phyloP scores from a whole-genome alignment of 2,113 vertebrate species.

The Sander lucioperca region DNA sequence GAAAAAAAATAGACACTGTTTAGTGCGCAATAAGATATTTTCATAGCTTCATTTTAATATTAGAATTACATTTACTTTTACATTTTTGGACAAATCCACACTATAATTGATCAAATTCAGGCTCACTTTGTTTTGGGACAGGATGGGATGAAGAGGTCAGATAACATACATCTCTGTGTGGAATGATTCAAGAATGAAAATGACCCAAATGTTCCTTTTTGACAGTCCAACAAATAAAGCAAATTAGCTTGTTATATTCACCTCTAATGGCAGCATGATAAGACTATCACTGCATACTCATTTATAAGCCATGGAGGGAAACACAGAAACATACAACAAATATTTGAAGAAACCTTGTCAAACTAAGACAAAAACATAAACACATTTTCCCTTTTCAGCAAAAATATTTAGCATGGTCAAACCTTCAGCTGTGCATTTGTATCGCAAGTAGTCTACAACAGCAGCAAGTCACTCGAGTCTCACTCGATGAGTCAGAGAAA shows the following conservation, averaged over 20 bases:
- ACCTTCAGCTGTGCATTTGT: slow-evolving; percentile 72
- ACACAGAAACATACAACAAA: slow-evolving; percentile 83
- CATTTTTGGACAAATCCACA: slow-evolving; percentile 84
- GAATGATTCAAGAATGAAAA: slow-evolving; percentile 68
- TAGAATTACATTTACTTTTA: slow-evolving; percentile 85
- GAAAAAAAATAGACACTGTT: slow-evolving; percentile 47
- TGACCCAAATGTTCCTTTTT: slow-evolving; percentile 54
- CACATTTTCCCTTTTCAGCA: slow-evolving; percentile 49
- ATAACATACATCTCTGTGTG: slow-evolving; percentile 64
- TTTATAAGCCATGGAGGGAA: slow-evolving; percentile 74
- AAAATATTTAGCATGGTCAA: slow-evolving; percentile 75
- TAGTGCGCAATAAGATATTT: slow-evolving; percentile 57
- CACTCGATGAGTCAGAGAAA: slow-evolving; percentile 55
- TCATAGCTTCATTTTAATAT: slow-evolving; percentile 83
- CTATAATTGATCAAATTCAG: slow-evolving; percentile 81
- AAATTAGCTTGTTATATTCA: slow-evolving; percentile 72
- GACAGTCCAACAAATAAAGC: slow-evolving; percentile 69
- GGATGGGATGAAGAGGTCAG: slow-evolving; percentile 63
- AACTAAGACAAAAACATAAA: slow-evolving; percentile 77
- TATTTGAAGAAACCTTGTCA: slow-evolving; percentile 74
- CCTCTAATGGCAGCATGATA: slow-evolving; percentile 75
- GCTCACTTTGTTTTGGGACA: slow-evolving; percentile 76
- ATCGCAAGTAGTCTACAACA: slow-evolving; percentile 61
- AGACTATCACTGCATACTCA: slow-evolving; percentile 76
- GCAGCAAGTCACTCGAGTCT: slow-evolving; percentile 59